A percentile compares a stretch with the other conserved stretches of the same genome.
These are phyloP conservation scores for Myrmophylax atrothorax DNA, from an alignment of 2,113 vertebrate genomes.

Conservation along the genomic window DNA sequence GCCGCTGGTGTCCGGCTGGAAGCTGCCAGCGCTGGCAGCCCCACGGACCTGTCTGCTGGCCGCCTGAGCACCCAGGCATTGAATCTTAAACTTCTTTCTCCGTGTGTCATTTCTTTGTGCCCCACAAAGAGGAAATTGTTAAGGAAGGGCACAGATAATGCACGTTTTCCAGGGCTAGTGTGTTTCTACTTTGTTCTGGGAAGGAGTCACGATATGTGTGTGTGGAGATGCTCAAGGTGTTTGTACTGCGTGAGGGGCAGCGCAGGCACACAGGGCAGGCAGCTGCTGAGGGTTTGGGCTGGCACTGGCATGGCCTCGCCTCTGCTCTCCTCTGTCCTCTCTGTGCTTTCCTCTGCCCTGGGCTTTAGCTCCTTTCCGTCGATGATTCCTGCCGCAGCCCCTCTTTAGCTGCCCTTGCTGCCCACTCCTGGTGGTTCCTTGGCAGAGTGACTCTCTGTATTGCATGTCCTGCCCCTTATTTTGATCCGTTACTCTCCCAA, in stretches of 20 bases:
- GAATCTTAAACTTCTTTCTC: neutral
- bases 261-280: neutral
- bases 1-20: neutral
- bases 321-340: neutral
- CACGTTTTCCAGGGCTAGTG: rapidly evolving
- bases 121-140: rapidly evolving
- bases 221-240: rapidly evolving
- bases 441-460: neutral
- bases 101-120: rapidly evolving
- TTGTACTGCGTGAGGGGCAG: rapidly evolving
- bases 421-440: neutral
- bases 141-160: neutral
- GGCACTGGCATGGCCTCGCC: rapidly evolving
- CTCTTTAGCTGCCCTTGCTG: neutral
- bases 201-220: rapidly evolving
- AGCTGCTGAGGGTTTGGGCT: neutral
- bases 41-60: rapidly evolving
- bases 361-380: neutral
- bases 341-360: neutral
- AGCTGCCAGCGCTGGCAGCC: neutral
- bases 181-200: neutral
- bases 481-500: too few species aligned
- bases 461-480: rapidly evolving
- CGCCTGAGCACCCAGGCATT: too few species aligned
- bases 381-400: neutral